Percentiles rank a stretch among this genome's conserved stretches.
phyloP scores from a whole-genome alignment of 1,140 invertebrate species.

The Campoletis sonorensis region DNA sequence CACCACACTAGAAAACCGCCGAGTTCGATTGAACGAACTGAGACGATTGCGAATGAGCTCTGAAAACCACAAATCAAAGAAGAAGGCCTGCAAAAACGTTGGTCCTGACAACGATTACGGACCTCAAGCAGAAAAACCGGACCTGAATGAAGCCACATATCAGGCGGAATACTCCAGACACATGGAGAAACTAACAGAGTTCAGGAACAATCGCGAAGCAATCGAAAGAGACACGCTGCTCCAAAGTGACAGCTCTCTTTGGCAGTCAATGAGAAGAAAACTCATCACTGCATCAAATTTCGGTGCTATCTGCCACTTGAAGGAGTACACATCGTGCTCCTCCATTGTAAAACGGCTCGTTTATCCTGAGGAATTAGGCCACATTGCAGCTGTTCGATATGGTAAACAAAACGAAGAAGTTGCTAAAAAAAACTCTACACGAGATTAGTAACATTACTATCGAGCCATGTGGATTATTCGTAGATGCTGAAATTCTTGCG shows the following conservation, averaged over 20 bases:
- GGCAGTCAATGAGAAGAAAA: conserved; percentile 59
- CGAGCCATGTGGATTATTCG: conserved; percentile 65
- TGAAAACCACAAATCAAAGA: background rate
- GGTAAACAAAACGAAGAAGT: conserved; percentile 59
- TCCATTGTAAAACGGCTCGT: conserved; percentile 56
- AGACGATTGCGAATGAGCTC: background rate
- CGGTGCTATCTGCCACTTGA: conserved; percentile 60
- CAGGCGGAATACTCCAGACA: background rate
- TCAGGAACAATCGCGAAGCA: background rate
- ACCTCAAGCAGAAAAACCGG: conserved; percentile 17
- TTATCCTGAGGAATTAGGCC: conserved; percentile 53
- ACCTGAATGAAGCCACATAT: background rate
- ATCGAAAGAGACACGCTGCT: conserved; percentile 58
- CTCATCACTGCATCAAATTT: conserved; percentile 68
- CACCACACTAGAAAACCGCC: background rate
- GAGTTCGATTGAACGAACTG: conserved; percentile 16
- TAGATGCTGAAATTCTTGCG: conserved; percentile 59
- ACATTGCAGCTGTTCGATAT: conserved; percentile 52
- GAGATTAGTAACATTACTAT: conserved; percentile 47
- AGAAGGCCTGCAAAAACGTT: background rate
- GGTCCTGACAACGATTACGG: conserved; percentile 18
- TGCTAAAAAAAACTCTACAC: conserved; percentile 57
- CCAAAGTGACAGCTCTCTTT: conserved; percentile 57
- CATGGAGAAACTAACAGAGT: background rate
- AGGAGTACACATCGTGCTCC: conserved; percentile 48